Conservation (phyloP, 2,888 invertebrate species). For the Hydropsyche betteni region DNA sequence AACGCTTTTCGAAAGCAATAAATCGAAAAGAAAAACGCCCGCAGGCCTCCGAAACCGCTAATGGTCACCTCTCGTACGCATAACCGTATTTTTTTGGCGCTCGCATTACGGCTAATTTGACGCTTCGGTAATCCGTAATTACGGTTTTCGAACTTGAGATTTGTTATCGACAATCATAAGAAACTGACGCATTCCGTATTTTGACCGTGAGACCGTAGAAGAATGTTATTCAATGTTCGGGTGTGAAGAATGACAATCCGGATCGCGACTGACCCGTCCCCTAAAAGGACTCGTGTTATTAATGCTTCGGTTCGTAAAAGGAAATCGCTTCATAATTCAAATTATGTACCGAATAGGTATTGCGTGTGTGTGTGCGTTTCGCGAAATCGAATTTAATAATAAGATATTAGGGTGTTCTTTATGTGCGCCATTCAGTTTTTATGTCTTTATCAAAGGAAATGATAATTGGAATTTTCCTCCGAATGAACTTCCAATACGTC, state of each 20-base stretch:
- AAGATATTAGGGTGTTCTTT: no score
- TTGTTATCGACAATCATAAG: not conserved
- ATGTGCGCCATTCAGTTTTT: not conserved
- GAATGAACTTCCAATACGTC: conserved; percentile 18
- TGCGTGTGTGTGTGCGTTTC: no score
- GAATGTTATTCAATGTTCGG: not conserved
- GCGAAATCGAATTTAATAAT: no score
- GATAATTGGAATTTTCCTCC: conserved; percentile 11
- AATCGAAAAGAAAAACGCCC: conserved; percentile 20
- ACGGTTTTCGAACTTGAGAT: not conserved
- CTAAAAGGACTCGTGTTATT: not conserved
- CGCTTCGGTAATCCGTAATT: conserved; percentile 14
- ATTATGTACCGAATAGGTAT: no score
- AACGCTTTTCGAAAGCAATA: conserved; percentile 6
- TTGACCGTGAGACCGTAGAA: conserved; percentile 17
- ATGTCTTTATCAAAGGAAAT: conserved; percentile 2
- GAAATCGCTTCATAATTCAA: no score
- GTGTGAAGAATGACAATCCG: conserved; percentile 8
- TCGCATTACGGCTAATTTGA: conserved; percentile 21
- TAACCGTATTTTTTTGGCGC: not conserved
- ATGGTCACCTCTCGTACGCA: conserved; percentile 2
- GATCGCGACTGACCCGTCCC: conserved; percentile 7
- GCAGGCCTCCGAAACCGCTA: conserved; percentile 14
- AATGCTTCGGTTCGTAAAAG: no score
- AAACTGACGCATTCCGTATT: not conserved